Percentiles rank a stretch among this genome's conserved stretches.
These are phyloP conservation scores for Tychaedon coryphoeus DNA, from an alignment of 2,113 vertebrate species.

Conservation along the genomic window DNA sequence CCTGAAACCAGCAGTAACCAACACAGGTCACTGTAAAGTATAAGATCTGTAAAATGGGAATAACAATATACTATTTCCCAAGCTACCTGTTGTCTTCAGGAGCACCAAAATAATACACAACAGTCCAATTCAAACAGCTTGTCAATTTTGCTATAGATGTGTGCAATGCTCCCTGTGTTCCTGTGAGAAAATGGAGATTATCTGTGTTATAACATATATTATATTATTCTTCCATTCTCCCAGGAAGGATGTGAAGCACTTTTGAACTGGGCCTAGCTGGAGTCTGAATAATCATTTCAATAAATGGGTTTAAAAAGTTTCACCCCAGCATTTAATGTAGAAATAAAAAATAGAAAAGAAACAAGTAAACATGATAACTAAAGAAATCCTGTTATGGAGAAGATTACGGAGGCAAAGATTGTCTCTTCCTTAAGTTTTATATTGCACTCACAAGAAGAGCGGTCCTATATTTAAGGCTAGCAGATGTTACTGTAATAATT, in stretches of 20 bases:
- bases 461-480: background rate
- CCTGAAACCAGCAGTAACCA: background rate
- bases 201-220: background rate
- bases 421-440: background rate
- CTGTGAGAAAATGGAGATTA: background rate
- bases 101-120: background rate
- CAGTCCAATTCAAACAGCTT: background rate
- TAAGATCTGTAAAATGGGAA: background rate
- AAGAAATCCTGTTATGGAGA: background rate
- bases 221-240: background rate
- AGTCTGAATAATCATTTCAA: background rate
- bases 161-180: background rate
- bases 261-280: background rate
- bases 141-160: background rate
- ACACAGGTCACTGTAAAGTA: background rate
- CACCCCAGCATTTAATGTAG: background rate
- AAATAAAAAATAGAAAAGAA: background rate
- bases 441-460: background rate
- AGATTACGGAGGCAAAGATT: background rate
- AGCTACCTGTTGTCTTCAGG: background rate
- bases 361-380: background rate
- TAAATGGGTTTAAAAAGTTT: background rate
- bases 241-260: background rate
- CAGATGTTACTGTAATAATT: background rate
- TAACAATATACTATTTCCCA: background rate